A percentile compares a stretch with the other conserved stretches of the same genome.
Evolutionary conservation across 2,113 vertebrate genomes (phyloP).

Genomic region (Phalacrocorax aristotelis): DNA sequence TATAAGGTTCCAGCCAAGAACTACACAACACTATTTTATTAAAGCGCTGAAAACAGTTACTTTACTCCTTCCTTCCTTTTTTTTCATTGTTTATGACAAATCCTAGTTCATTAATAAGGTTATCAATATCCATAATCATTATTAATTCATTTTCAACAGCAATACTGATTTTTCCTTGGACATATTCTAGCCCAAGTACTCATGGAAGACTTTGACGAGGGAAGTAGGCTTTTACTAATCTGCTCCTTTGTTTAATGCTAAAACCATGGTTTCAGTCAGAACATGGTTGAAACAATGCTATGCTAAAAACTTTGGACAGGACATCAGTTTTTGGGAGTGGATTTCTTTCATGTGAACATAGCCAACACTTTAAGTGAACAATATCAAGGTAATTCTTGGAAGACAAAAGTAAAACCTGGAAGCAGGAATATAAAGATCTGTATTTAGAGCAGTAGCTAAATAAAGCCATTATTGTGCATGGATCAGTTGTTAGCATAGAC

Average conservation of each 20-base stretch:
- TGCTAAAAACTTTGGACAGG: background rate
- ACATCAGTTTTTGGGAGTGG: background rate
- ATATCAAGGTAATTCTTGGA: background rate
- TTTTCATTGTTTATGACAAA: background rate
- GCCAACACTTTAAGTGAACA: background rate
- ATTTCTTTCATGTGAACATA: background rate
- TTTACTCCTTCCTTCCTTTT: background rate
- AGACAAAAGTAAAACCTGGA: background rate
- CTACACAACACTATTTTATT: background rate
- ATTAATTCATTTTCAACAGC: background rate
- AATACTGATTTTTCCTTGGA: background rate
- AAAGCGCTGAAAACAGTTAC: background rate
- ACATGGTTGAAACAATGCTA: background rate
- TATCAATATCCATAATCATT: background rate
- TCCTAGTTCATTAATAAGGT: background rate
- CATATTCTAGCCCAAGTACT: background rate
- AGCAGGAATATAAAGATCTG: background rate
- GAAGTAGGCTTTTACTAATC: background rate
- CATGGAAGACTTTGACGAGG: background rate
- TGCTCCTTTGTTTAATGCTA: background rate
- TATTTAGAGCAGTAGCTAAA: background rate
- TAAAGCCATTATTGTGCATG: background rate
- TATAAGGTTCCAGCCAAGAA: background rate
- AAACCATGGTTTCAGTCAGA: background rate
- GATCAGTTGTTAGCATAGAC: background rate